phyloP scores from a whole-genome alignment of 2,888 invertebrate genomes.

The Oligia latruncula region DNA sequence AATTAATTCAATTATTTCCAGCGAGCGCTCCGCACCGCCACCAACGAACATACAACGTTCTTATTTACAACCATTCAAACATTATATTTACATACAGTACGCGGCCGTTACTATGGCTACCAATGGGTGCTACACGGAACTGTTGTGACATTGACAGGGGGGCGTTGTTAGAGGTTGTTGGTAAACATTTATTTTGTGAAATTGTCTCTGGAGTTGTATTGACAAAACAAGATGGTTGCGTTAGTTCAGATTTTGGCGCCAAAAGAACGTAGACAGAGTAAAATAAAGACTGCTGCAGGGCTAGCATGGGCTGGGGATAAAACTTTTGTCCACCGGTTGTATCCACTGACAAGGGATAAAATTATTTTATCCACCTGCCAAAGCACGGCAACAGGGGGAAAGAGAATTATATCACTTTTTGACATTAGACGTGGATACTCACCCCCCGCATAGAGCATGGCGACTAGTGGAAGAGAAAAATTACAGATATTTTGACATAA shows the following conservation, averaged over 20 bases:
- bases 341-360: too few species aligned
- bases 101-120: neutral
- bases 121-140: neutral
- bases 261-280: neutral
- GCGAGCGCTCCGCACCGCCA: conserved; percentile 23
- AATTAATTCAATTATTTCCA: conserved; percentile 43
- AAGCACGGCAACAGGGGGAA: too few species aligned
- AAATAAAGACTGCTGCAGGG: too few species aligned
- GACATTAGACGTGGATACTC: too few species aligned
- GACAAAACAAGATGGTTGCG: neutral
- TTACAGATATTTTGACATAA: too few species aligned
- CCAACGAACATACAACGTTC: conserved; percentile 1
- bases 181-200: neutral
- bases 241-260: neutral
- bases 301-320: too few species aligned
- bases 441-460: too few species aligned
- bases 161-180: neutral
- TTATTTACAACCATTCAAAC: conserved; percentile 37
- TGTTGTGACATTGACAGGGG: too few species aligned
- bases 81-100: neutral
- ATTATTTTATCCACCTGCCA: too few species aligned
- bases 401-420: too few species aligned
- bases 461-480: too few species aligned
- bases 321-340: too few species aligned
- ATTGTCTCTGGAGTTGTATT: neutral